Conservation (phyloP, 2,888 invertebrate species). For the Helleia helle region DNA sequence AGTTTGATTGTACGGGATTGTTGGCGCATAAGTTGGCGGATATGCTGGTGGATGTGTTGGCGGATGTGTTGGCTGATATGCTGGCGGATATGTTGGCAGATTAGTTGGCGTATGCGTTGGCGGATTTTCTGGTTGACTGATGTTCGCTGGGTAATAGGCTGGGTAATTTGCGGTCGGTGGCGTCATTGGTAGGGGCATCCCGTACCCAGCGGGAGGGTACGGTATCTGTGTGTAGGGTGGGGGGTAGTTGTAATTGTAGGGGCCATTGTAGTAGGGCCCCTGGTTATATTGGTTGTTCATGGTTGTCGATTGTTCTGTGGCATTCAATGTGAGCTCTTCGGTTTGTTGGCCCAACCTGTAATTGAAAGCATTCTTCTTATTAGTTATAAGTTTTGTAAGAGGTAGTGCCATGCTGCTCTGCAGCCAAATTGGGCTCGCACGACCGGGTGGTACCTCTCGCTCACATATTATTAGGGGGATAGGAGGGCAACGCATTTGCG, state of each 20-base stretch:
- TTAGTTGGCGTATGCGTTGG: constrained; percentile 31
- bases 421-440: too few species aligned
- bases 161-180: constrained; percentile 30
- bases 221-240: constrained; percentile 39
- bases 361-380: too few species aligned
- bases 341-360: constrained; percentile 57
- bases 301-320: constrained; percentile 37
- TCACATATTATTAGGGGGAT: too few species aligned
- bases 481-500: too few species aligned
- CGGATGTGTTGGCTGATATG: constrained; percentile 26
- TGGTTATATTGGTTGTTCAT: constrained; percentile 64
- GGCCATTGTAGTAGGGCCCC: constrained; percentile 43
- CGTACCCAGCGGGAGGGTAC: constrained; percentile 49
- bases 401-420: too few species aligned
- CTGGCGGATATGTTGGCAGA: constrained; percentile 27
- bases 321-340: constrained; percentile 46
- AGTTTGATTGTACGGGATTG: constrained; percentile 52
- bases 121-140: constrained; percentile 29
- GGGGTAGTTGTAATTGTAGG: constrained; percentile 41
- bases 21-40: constrained; percentile 32
- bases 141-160: constrained; percentile 35
- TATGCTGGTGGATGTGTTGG: constrained; percentile 21
- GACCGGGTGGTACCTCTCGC: too few species aligned
- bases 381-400: too few species aligned
- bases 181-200: constrained; percentile 42